Evolutionary conservation across 2,113 vertebrate species (phyloP).

Genomic region (Rattus norvegicus): DNA sequence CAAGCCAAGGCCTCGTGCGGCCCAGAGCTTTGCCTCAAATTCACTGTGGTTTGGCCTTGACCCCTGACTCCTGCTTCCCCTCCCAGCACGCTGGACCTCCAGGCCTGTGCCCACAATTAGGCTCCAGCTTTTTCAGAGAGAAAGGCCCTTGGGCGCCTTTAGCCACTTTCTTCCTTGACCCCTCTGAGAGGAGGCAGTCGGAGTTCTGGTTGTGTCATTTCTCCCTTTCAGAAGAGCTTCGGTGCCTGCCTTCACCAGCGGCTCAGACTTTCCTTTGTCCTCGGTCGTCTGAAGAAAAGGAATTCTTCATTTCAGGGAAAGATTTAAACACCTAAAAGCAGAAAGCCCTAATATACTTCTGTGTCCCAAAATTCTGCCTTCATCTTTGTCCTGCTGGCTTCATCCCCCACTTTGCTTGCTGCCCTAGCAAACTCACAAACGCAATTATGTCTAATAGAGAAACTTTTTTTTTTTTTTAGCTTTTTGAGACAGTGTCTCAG

Average conservation of each 20-base stretch:
- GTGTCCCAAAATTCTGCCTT: background rate
- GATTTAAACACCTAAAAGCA: background rate
- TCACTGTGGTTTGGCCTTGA: background rate
- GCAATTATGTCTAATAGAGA: background rate
- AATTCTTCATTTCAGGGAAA: background rate
- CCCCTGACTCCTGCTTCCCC: background rate
- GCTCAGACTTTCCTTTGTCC: background rate
- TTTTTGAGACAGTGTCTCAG: background rate
- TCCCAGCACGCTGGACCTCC: background rate
- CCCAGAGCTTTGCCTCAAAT: background rate
- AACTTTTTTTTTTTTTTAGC: background rate
- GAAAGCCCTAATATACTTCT: background rate
- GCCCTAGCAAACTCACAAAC: background rate
- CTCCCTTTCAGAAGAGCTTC: constrained; percentile 3
- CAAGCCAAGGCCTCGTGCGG: background rate
- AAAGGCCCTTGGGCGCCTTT: background rate
- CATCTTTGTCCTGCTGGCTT: background rate
- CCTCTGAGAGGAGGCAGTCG: background rate
- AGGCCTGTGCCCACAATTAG: background rate
- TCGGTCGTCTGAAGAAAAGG: constrained; percentile 1
- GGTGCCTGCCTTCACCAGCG: background rate
- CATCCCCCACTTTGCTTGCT: background rate
- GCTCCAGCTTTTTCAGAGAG: background rate
- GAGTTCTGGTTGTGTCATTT: background rate
- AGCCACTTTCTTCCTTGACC: background rate